phyloP scores from a whole-genome alignment of 2,888 invertebrate genomes.

The Calameuta idolon region DNA sequence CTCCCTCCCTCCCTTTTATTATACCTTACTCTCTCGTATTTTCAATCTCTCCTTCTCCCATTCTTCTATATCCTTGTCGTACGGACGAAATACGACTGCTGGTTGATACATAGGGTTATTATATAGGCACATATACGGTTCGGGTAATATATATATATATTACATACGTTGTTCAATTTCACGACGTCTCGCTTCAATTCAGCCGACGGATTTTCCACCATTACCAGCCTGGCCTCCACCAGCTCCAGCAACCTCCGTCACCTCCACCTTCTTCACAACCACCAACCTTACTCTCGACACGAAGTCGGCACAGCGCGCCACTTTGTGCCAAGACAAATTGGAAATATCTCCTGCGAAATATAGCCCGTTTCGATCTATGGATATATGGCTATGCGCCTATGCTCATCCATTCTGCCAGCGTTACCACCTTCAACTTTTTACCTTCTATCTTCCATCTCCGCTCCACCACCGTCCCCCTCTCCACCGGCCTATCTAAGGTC shows the following conservation, averaged over 20 bases:
- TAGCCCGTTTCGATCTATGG: constrained; percentile 4
- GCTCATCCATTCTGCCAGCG: no score
- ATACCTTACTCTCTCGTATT: neutral
- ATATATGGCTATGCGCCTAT: neutral
- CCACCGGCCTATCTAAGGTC: no score
- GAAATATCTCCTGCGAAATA: constrained; percentile 56
- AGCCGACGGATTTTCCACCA: constrained; percentile 63
- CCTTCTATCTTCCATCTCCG: no score
- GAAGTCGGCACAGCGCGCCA: constrained; percentile 46
- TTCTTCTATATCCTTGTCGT: neutral
- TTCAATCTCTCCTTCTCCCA: neutral
- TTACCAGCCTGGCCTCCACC: constrained; percentile 48
- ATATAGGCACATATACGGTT: constrained; percentile 9
- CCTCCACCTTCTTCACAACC: constrained; percentile 23
- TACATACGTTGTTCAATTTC: constrained; percentile 65
- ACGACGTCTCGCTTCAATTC: constrained; percentile 65
- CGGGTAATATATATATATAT: constrained; percentile 31
- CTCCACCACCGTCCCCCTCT: no score
- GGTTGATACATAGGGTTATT: constrained; percentile 14
- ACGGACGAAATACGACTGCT: constrained; percentile 17
- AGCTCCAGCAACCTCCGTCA: constrained; percentile 21
- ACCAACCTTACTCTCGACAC: constrained; percentile 5
- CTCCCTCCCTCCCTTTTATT: no score
- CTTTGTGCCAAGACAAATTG: constrained; percentile 64
- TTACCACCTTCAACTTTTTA: no score